A percentile compares a stretch with the other conserved stretches of the same genome.
These are phyloP conservation scores for Carduelis carduelis DNA, from an alignment of 2,797 vertebrate genomes.

Conservation along the genomic window DNA sequence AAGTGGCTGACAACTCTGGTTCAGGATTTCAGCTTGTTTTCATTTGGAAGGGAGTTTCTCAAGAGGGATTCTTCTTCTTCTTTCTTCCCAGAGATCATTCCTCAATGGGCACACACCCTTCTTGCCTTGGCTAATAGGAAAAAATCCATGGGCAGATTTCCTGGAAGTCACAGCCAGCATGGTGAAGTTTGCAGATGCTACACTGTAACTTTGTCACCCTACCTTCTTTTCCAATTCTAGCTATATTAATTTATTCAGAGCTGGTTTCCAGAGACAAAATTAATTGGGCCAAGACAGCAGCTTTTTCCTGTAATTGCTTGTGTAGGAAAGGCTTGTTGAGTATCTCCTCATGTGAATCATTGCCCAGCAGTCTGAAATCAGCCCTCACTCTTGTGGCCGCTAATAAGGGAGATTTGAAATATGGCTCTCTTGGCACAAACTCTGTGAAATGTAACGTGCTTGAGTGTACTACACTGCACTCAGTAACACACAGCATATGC, in stretches of 20 bases:
- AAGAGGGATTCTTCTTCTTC: not conserved
- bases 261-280: conserved; percentile 62
- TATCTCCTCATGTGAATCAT: conserved; percentile 66
- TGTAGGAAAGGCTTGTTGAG: conserved; percentile 64
- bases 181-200: not conserved
- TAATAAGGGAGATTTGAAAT: conserved; percentile 41
- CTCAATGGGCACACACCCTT: not conserved
- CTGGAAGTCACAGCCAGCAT: not conserved
- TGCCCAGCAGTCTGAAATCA: conserved; percentile 57
- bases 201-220: not conserved
- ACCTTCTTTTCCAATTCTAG: conserved; percentile 3
- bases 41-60: not conserved
- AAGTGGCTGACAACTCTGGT: not conserved
- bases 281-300: conserved; percentile 53
- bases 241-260: conserved; percentile 52
- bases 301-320: conserved; percentile 56
- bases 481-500: not conserved
- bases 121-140: not conserved
- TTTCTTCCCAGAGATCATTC: not conserved
- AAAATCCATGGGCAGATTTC: not conserved
- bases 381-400: not conserved
- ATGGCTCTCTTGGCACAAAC: not conserved
- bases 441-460: not conserved
- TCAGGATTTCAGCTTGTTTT: not conserved
- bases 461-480: not conserved